Percentiles rank a stretch among this genome's conserved stretches.
phyloP scores from a whole-genome alignment of 2,888 invertebrate genomes.

The Sclerodermus sp. region DNA sequence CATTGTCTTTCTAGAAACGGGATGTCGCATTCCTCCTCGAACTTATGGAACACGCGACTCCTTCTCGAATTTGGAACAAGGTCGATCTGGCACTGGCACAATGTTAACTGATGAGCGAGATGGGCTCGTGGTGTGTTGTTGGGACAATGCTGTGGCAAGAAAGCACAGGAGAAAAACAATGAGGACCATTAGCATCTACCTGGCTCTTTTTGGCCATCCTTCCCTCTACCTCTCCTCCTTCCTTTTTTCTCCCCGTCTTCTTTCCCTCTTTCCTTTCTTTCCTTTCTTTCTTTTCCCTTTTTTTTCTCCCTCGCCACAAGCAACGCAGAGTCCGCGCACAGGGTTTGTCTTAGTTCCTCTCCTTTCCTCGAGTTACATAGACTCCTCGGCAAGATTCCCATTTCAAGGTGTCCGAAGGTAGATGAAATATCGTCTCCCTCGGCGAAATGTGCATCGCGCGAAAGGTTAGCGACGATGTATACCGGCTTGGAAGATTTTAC shows the following conservation, averaged over 20 bases:
- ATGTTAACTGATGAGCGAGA: constrained; percentile 46
- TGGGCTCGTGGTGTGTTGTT: constrained; percentile 22
- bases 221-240: constrained; percentile 21
- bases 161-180: constrained; percentile 46
- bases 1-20: constrained; percentile 12
- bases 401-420: constrained; percentile 19
- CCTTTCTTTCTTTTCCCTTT: constrained; percentile 8
- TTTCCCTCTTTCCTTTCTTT: constrained; percentile 4
- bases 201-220: constrained; percentile 25
- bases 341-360: constrained; percentile 2
- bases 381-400: constrained; percentile 15
- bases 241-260: constrained; percentile 16
- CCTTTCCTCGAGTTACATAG: neutral
- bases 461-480: constrained; percentile 7
- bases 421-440: constrained; percentile 23
- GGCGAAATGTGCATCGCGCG: constrained; percentile 9
- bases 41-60: constrained; percentile 28
- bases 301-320: neutral
- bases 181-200: constrained; percentile 49
- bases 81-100: constrained; percentile 42
- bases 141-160: constrained; percentile 36
- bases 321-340: neutral
- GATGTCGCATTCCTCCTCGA: constrained; percentile 20
- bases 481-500: neutral
- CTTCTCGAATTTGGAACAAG: constrained; percentile 40